These are phyloP conservation scores for Pyxicephalus adspersus DNA, from an alignment of 2,113 vertebrate species.

Conservation along the genomic window DNA sequence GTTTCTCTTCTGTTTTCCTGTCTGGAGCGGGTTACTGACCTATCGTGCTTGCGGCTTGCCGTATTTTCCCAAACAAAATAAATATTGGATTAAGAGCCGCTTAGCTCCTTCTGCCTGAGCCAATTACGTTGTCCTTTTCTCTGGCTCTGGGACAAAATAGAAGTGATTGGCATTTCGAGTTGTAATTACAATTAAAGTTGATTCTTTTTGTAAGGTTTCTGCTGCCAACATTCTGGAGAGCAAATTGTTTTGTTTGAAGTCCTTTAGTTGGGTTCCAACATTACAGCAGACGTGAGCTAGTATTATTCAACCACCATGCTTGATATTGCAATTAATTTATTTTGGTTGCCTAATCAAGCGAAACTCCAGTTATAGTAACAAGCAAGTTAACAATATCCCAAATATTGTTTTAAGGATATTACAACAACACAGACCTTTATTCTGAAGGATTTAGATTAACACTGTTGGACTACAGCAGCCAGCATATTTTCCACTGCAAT, in stretches of 20 bases:
- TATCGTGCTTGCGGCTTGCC: slow-evolving; percentile 41
- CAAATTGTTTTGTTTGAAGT: slow-evolving; percentile 8
- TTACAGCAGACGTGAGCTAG: neutral
- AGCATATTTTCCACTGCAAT: too few species aligned
- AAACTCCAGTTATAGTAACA: neutral
- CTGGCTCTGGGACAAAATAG: slow-evolving; percentile 20
- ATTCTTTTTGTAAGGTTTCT: neutral
- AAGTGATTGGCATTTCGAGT: slow-evolving; percentile 39
- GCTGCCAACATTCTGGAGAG: slow-evolving; percentile 2
- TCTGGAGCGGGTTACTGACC: slow-evolving; percentile 26
- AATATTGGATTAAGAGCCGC: slow-evolving; percentile 42
- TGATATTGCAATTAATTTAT: slow-evolving; percentile 5
- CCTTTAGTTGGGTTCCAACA: slow-evolving; percentile 3
- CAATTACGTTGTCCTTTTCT: slow-evolving; percentile 47
- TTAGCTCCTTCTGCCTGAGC: slow-evolving; percentile 34
- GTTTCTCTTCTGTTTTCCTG: slow-evolving; percentile 35
- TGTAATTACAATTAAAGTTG: slow-evolving; percentile 33
- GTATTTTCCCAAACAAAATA: slow-evolving; percentile 46
- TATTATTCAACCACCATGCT: neutral
- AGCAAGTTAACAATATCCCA: neutral
- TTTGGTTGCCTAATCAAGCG: slow-evolving; percentile 5
- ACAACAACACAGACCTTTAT: neutral
- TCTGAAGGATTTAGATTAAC: too few species aligned
- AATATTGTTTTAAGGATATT: neutral
- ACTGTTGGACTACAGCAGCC: too few species aligned